Conservation (phyloP, 2,888 invertebrate genomes). For the Drosophila planitibia region DNA sequence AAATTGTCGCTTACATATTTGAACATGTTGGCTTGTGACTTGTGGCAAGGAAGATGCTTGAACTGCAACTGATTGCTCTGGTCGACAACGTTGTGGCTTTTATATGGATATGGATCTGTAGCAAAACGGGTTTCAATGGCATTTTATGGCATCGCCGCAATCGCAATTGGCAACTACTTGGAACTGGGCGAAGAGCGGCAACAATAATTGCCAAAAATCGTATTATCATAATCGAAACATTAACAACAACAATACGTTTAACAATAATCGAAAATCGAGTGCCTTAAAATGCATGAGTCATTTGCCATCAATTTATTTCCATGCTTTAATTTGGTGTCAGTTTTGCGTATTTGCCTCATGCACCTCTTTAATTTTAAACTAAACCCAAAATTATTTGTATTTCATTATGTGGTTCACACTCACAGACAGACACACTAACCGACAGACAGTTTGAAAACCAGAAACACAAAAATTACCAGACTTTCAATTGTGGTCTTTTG, state of each 20-base stretch:
- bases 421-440: slow-evolving; percentile 2
- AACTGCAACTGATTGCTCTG: slow-evolving; percentile 73
- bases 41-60: slow-evolving; percentile 54
- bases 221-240: slow-evolving; percentile 71
- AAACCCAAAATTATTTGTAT: slow-evolving; percentile 54
- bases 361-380: slow-evolving; percentile 34
- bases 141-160: slow-evolving; percentile 38
- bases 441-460: slow-evolving; percentile 4
- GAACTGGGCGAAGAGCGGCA: slow-evolving; percentile 35
- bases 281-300: slow-evolving; percentile 74
- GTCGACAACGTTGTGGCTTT: slow-evolving; percentile 64
- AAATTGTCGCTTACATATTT: slow-evolving; percentile 65
- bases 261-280: slow-evolving; percentile 48
- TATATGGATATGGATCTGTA: slow-evolving; percentile 59
- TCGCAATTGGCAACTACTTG: slow-evolving; percentile 44
- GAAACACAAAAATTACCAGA: slow-evolving; percentile 19
- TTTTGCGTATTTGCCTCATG: slow-evolving; percentile 53
- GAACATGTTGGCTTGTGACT: slow-evolving; percentile 56
- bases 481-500: slow-evolving; percentile 43
- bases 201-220: slow-evolving; percentile 72
- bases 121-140: slow-evolving; percentile 55
- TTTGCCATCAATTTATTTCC: slow-evolving; percentile 77
- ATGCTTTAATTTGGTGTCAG: slow-evolving; percentile 70
- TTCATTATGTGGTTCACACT: slow-evolving; percentile 35
- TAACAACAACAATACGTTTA: slow-evolving; percentile 48